phyloP scores from a whole-genome alignment of 2,888 invertebrate genomes.

The Parasteatoda lunata region DNA sequence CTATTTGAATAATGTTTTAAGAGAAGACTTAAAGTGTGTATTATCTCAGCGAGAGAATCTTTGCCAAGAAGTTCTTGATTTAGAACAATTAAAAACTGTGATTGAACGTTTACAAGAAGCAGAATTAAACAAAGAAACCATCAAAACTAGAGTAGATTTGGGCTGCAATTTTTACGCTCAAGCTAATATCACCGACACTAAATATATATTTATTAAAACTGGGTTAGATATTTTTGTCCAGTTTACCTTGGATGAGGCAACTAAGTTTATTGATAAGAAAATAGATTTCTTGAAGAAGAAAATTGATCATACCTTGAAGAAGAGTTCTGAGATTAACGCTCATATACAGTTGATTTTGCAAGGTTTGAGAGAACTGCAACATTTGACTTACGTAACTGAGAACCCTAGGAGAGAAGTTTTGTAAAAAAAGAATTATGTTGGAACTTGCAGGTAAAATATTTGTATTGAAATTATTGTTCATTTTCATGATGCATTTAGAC shows the following conservation, averaged over 20 bases:
- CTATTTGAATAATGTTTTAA: slow-evolving; percentile 86
- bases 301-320: slow-evolving; percentile 79
- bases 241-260: slow-evolving; percentile 82
- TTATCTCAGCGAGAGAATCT: slow-evolving; percentile 78
- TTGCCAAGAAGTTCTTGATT: slow-evolving; percentile 83
- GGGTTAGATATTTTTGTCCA: slow-evolving; percentile 86
- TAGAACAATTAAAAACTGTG: slow-evolving; percentile 82
- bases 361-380: slow-evolving; percentile 59
- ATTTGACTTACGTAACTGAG: slow-evolving; percentile 36
- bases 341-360: slow-evolving; percentile 69
- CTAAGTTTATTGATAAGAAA: slow-evolving; percentile 82
- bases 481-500: too few species aligned
- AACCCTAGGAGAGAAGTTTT: slow-evolving; percentile 43
- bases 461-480: neutral
- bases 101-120: slow-evolving; percentile 79
- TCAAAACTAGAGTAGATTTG: slow-evolving; percentile 84
- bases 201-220: slow-evolving; percentile 82
- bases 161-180: slow-evolving; percentile 90
- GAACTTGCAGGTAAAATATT: slow-evolving; percentile 27
- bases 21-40: slow-evolving; percentile 80
- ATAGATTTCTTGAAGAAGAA: slow-evolving; percentile 80
- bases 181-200: slow-evolving; percentile 82
- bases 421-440: slow-evolving; percentile 25
- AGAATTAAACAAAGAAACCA: slow-evolving; percentile 77
- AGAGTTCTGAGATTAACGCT: slow-evolving; percentile 69